Percentiles rank a stretch among this genome's conserved stretches.
Conservation (phyloP, 2,113 vertebrate species). For the Cavia porcellus region DNA sequence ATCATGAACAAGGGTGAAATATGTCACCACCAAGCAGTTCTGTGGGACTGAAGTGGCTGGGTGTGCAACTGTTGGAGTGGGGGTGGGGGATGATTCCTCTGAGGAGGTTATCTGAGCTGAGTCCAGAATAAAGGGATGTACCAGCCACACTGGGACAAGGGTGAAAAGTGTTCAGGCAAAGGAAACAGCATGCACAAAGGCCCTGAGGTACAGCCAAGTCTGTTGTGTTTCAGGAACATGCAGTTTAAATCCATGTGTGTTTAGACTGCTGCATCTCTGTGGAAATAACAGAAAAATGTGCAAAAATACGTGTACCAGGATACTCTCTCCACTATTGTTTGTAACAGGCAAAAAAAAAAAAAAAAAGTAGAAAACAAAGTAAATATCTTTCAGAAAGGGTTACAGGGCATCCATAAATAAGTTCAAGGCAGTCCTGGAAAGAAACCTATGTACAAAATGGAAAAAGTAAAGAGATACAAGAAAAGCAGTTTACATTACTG, state of each 20-base stretch:
- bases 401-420: background rate
- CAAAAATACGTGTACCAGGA: background rate
- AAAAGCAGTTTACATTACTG: background rate
- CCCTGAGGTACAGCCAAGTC: background rate
- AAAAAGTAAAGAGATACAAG: background rate
- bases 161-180: background rate
- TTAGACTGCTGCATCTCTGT: background rate
- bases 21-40: background rate
- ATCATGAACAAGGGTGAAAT: background rate
- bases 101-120: background rate
- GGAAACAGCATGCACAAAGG: background rate
- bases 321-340: background rate
- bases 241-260: background rate
- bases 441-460: background rate
- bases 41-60: background rate
- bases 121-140: background rate
- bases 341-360: background rate
- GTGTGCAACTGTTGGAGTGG: background rate
- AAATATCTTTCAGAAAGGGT: background rate
- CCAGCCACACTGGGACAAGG: background rate
- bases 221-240: background rate
- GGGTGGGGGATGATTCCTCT: background rate
- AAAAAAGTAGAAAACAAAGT: background rate
- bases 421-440: background rate
- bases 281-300: background rate